Evolutionary conservation across 2,113 vertebrate species (phyloP).

Genomic region (Channa argus): DNA sequence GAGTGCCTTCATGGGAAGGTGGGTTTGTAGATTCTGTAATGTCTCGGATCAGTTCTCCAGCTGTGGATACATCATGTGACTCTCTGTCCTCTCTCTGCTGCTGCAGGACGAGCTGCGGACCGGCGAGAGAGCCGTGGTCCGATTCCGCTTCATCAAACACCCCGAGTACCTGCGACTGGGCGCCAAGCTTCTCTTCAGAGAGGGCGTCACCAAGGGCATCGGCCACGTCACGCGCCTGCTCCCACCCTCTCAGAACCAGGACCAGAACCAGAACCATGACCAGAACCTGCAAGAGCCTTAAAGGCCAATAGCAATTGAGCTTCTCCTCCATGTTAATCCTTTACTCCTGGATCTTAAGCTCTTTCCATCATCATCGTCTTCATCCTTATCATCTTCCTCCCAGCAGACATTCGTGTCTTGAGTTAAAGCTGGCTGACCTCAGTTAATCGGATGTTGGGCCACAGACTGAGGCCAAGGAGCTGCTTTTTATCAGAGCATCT

Average conservation of each 20-base stretch:
- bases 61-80: not conserved
- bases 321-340: not conserved
- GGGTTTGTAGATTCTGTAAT: rapidly evolving
- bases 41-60: not conserved
- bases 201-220: conserved; percentile 97
- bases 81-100: not conserved
- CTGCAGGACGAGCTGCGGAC: conserved; percentile 93
- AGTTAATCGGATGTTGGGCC: conserved; percentile 44
- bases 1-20: conserved; percentile 94
- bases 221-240: conserved; percentile 93
- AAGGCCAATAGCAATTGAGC: not conserved
- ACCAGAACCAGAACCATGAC: conserved; percentile 63
- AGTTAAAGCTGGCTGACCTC: conserved; percentile 25
- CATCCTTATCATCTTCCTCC: conserved; percentile 3
- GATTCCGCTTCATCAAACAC: conserved; percentile 96
- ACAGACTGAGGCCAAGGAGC: conserved; percentile 26
- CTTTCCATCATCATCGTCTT: conserved; percentile 1
- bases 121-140: conserved; percentile 93
- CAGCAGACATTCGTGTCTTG: conserved; percentile 20
- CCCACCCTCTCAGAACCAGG: conserved; percentile 82
- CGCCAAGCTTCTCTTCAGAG: conserved; percentile 95
- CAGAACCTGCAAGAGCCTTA: conserved; percentile 59
- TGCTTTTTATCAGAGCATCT: not conserved
- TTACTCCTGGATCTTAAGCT: conserved; percentile 13
- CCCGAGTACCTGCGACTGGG: conserved; percentile 94